Evolutionary conservation across 2,888 invertebrate genomes (phyloP), one percentile per base, ranked within the genome.

Genomic region (Formica aserva): DNA sequence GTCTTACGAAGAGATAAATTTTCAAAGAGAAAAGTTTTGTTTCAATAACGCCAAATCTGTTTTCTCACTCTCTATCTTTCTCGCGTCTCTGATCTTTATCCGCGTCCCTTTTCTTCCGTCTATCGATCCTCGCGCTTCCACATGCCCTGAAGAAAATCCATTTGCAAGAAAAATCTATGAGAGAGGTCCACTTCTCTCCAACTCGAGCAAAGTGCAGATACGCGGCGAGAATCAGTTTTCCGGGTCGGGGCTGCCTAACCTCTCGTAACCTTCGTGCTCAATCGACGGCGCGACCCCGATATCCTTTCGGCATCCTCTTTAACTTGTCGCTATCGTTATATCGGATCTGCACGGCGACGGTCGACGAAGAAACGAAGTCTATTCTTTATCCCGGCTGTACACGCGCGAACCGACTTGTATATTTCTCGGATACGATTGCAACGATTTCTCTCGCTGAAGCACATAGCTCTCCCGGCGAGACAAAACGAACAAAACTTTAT

Each of bases 241-340:
- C 82, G 67, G 82, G 69, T 82, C 71, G 80, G 26, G 52, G 65
- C 52, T 78, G 81, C 81, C 81, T 81, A 86, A 85, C 85, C 84
- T 83, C 66, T 76, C 38, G 77, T 48, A 84, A 86, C 75, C 76
- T 86, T 85, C 85, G 83, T 75, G 88, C 74, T 87, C 88, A 78
- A 88, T 88, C 86, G 77, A 77, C 77, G 88, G 55, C 60, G 65
- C 60, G 85, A 86, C 76, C 86, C 75, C 85, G 81, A 86, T 86
- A 88, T 86, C 85, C 86, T 85, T 80, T 85, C 78, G 84, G 86
- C 86, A 82, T 90, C 85, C 84, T 87, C 85, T 83, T 89, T 87
- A 89, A 87, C 88, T 83, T 82, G 83, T 74, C 66, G 78, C 69
- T 89, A 90, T 86, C 86, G 77, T 76, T 76, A 80, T 78, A 76